Base-by-base conservation (phyloP, 2,113 vertebrate species). In the human region DNA sequence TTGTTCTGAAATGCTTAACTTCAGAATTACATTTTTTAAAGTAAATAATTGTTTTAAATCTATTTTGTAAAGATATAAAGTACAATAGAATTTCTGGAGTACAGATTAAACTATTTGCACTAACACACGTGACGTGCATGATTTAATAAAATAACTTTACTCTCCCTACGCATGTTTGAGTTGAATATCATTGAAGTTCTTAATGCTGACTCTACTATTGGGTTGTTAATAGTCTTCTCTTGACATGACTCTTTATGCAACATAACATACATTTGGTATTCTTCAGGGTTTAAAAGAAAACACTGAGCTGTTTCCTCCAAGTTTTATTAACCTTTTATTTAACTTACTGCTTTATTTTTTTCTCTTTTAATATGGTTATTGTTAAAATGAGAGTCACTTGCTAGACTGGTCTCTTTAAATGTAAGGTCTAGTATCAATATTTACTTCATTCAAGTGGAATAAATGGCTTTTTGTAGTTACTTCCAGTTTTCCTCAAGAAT, bases 111-210 rank as follows among this genome's bases (percentile, higher is more conserved):
- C 98, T 99, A 99, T 99, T 99, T 99, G 99, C 99, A 99, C 99
- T 99, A 99, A 99, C 99, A 99, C 98, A 99, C 98, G 98, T 99
- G 99, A 99, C 99, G 99, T 99, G 99, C 99, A 99, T 99, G 99
- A 99, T 99, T 99, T 99, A 99, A 99, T 99, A 99, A 99, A 99
- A 99, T 99, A 99, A 98, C 98, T 99, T 99, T 99, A 99, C 99
- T 99, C 99, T 99, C 98, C 98, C 98, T 99, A 93, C 98, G 97
- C 97, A 98, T 97, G 98, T 99, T 98, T 98, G 98, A 98, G 98
- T 99, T 98, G 98, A 97, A 98, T 98, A 96, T 99, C 98, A 98
- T 99, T 98, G 97, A 97, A 97, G 98, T 95, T 96, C 96, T 94
- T 91, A 97, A 84, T 90, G 25, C 84, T 76, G 95, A 68, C 52